Percentiles rank a stretch among this genome's conserved stretches.
phyloP scores from a whole-genome alignment of 2,113 vertebrate species.

The Climacteris rufus region DNA sequence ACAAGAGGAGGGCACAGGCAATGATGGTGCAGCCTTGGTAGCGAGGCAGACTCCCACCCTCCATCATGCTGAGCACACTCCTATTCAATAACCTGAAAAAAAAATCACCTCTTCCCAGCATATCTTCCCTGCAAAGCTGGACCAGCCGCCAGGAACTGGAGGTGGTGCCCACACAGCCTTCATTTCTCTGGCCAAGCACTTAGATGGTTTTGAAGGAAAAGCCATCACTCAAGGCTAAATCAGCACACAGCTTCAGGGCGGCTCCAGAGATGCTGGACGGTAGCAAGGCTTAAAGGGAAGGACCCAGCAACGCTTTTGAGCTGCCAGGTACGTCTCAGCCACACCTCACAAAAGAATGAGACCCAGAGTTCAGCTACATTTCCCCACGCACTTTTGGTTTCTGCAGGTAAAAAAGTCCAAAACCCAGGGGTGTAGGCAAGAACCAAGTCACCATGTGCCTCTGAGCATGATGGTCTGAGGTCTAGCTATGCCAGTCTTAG shows the following conservation, averaged over 20 bases:
- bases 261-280: background rate
- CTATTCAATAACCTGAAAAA: background rate
- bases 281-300: background rate
- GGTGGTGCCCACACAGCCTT: background rate
- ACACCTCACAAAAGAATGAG: background rate
- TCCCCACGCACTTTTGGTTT: background rate
- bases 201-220: background rate
- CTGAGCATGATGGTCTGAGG: background rate
- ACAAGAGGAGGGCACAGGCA: background rate
- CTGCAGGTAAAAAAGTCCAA: background rate
- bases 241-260: background rate
- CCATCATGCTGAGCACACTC: background rate
- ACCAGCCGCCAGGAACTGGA: background rate
- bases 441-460: background rate
- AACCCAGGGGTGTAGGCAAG: background rate
- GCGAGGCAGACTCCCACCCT: background rate
- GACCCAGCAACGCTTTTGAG: background rate
- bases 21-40: background rate
- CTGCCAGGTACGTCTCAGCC: background rate
- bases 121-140: background rate
- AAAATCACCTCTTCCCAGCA: background rate
- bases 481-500: background rate
- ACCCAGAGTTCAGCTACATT: background rate
- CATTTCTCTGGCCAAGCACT: background rate
- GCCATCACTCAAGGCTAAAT: background rate